Conservation (phyloP, 2,797 vertebrate genomes). For the Takifugu ocellatus region DNA sequence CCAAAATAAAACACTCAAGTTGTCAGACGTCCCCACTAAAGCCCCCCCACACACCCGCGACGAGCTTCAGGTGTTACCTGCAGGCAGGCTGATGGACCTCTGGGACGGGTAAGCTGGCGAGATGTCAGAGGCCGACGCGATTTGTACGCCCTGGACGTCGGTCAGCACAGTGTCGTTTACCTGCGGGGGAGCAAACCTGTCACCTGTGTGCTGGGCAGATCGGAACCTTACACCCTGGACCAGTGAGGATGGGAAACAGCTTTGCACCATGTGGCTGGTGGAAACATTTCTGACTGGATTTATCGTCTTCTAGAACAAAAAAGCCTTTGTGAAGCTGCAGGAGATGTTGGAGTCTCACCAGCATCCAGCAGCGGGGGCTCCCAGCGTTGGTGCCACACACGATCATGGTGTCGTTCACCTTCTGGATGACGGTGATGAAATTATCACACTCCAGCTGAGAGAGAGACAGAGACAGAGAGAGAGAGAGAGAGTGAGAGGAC, state of each 20-base stretch:
- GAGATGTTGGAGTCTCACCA: constrained; percentile 68
- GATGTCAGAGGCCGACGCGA: constrained; percentile 68
- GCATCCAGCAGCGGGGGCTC: constrained; percentile 79
- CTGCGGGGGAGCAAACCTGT: constrained; percentile 42
- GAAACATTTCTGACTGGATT: too few relatives aligned
- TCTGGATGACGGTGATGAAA: constrained; percentile 82
- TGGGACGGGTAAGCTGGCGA: constrained; percentile 75
- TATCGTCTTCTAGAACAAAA: too few relatives aligned
- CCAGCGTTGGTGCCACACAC: constrained; percentile 81
- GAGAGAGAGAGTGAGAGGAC: constrained; percentile 14
- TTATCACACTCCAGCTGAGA: constrained; percentile 79
- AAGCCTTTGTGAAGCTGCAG: too few relatives aligned
- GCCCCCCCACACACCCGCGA: background rate
- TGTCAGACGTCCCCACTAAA: too few relatives aligned
- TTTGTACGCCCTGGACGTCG: constrained; percentile 62
- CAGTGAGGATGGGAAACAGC: too few relatives aligned
- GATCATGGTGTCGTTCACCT: constrained; percentile 76
- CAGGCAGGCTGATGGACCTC: constrained; percentile 70
- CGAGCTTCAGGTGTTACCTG: constrained; percentile 63
- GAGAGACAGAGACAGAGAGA: constrained; percentile 3
- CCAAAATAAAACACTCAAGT: too few relatives aligned
- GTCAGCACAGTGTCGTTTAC: constrained; percentile 73
- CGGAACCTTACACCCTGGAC: too few relatives aligned
- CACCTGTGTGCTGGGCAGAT: too few relatives aligned
- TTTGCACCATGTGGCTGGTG: too few relatives aligned